A percentile compares a stretch with the other conserved stretches of the same genome.
These are phyloP conservation scores for Hipparchia sbordonii DNA, from an alignment of 2,888 invertebrate genomes.

Conservation along the genomic window DNA sequence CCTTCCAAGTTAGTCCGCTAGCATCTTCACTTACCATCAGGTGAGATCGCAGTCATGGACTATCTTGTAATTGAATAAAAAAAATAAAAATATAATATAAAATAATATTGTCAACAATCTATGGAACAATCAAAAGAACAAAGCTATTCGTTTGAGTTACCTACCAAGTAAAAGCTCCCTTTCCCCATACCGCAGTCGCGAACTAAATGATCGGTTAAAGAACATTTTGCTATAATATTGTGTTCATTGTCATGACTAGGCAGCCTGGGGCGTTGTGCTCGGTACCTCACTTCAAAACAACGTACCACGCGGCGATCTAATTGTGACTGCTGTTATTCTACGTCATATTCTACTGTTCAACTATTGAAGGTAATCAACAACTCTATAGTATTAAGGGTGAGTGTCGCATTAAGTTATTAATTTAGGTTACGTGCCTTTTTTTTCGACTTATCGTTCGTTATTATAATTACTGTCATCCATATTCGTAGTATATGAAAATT, in stretches of 20 bases:
- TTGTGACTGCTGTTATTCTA: conserved; percentile 53
- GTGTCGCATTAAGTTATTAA: conserved; percentile 10
- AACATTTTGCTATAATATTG: conserved; percentile 56
- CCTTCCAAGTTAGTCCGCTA: too few species aligned
- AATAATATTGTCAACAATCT: too few species aligned
- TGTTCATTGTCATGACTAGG: conserved; percentile 52
- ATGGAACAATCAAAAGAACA: conserved; percentile 1
- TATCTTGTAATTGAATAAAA: too few species aligned
- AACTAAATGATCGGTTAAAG: conserved; percentile 72
- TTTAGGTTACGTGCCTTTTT: neutral
- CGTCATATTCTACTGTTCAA: conserved; percentile 32
- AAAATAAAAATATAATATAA: too few species aligned
- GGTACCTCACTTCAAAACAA: conserved; percentile 29
- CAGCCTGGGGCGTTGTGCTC: conserved; percentile 46
- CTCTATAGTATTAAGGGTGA: conserved; percentile 21
- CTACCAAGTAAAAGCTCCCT: conserved; percentile 89
- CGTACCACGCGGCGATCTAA: conserved; percentile 58
- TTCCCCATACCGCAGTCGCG: conserved; percentile 85
- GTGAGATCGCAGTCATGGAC: too few species aligned
- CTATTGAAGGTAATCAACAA: conserved; percentile 23
- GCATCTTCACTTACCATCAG: too few species aligned
- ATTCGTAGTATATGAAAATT: neutral
- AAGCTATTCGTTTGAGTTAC: conserved; percentile 64
- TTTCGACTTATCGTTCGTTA: neutral
- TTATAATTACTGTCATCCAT: neutral